Base-by-base conservation (phyloP, 2,888 invertebrate genomes). In the Ennomos fuscantarius region DNA sequence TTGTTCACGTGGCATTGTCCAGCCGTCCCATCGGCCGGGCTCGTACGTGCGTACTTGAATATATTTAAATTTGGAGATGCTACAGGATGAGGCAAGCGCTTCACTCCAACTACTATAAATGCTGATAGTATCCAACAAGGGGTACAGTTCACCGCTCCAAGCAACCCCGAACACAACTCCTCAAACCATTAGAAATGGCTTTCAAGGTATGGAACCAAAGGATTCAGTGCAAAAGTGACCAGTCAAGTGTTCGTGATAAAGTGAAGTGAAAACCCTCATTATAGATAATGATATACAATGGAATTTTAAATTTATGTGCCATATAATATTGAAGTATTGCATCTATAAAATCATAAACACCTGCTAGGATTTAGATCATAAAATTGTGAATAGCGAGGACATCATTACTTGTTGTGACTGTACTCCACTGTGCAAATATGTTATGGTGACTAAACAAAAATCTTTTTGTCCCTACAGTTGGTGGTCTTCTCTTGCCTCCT, bases 41-140 rank as follows among this genome's bases (percentile, higher is more conserved):
- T 76, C 61, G 87, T 90, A 92, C 91, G 91, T 91, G 92, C 88
- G 91, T 92, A 89, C 92, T 92, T 92, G 92, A 91, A 86, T 86
- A 89, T 91, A 91, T 92, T 92, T 84, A 92, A 92, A 92, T 92
- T 90, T 89, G 89, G 86, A 91, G 90, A 91, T 89, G 88, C 86
- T 82, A 79, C 84, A 82, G 91, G 89, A 88, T 92, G 89, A 86
- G 70, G 91, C 91, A 92, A 92, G 82, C 75, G 78, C 61, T 65
- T 72, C 74, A 72, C 69, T 64, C 70, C 75, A 73, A 73, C 78
- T 68, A 81, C 81, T 90, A 90, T 90, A 91, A 86, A 90, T 87
- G 79, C 82, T 65, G 84, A 77, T 79, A 79, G 83, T 69, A 60
- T 63, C 81, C 65, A 82, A 74, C 77, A 76, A 70, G 84, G 84